A percentile compares a stretch with the other conserved stretches of the same genome.
Evolutionary conservation across 2,797 vertebrate genomes (phyloP).

Genomic region (Chelidonichthys spinosus): DNA sequence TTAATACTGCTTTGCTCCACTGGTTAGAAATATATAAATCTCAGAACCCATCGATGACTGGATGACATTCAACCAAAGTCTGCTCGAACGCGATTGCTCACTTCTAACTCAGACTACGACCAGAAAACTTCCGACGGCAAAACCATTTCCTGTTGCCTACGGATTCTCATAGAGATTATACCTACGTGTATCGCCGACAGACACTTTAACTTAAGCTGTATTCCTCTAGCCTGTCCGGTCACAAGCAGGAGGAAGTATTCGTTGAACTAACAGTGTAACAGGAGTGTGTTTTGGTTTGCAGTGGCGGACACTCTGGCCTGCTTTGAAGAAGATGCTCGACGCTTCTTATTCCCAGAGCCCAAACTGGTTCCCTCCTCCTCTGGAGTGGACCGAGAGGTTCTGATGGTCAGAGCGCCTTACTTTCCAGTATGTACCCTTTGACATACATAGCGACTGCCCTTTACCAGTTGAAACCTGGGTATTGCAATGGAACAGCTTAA

Average conservation of each 20-base stretch:
- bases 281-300: slow-evolving; percentile 43
- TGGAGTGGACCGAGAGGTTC: slow-evolving; percentile 81
- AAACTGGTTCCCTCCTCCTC: slow-evolving; percentile 82
- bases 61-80: no score
- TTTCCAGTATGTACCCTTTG: slow-evolving; percentile 81
- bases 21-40: background rate
- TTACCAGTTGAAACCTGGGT: no score
- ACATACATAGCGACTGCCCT: background rate
- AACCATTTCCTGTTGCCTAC: no score
- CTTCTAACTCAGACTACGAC: no score
- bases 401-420: slow-evolving; percentile 81
- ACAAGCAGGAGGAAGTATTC: background rate
- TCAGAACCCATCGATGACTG: no score
- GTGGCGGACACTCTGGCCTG: slow-evolving; percentile 78
- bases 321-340: slow-evolving; percentile 83
- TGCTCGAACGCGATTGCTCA: no score
- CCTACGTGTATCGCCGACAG: background rate
- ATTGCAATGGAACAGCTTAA: no score
- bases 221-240: background rate
- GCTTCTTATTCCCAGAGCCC: slow-evolving; percentile 87
- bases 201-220: background rate
- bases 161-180: background rate
- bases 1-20: background rate
- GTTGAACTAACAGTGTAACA: background rate
- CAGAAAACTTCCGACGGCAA: no score